Percentiles rank a stretch among this genome's conserved stretches.
Evolutionary conservation across 2,797 vertebrate species (phyloP).

Genomic region (Siniperca scherzeri): DNA sequence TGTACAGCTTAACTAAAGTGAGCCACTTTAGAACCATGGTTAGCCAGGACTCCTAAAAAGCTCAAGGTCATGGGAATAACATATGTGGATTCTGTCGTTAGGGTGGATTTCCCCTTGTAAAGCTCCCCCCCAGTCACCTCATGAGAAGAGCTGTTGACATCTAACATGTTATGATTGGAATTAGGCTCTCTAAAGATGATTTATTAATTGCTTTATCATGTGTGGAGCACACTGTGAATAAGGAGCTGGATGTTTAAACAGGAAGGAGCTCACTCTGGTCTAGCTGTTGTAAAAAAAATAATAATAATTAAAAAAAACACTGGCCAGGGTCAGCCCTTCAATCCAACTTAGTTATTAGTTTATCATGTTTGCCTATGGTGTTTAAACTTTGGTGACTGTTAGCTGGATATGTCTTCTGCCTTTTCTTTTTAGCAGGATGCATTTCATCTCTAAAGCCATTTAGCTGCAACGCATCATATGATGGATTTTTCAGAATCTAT

Average conservation of each 20-base stretch:
- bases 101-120: slow-evolving; percentile 45
- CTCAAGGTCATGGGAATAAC: slow-evolving; percentile 48
- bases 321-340: slow-evolving; percentile 22
- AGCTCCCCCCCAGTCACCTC: slow-evolving; percentile 32
- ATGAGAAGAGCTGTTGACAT: slow-evolving; percentile 67
- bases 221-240: slow-evolving; percentile 45
- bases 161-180: slow-evolving; percentile 74
- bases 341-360: slow-evolving; percentile 40
- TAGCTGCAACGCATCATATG: slow-evolving; percentile 13
- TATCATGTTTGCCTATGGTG: slow-evolving; percentile 53
- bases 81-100: slow-evolving; percentile 43
- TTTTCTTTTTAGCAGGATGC: slow-evolving; percentile 34
- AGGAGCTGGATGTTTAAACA: slow-evolving; percentile 44
- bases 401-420: slow-evolving; percentile 47
- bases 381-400: slow-evolving; percentile 58
- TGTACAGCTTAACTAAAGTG: neutral
- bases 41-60: slow-evolving; percentile 4
- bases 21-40: neutral
- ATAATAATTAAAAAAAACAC: slow-evolving; percentile 13
- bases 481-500: slow-evolving; percentile 57
- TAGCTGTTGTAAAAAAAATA: slow-evolving; percentile 13
- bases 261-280: slow-evolving; percentile 27
- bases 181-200: slow-evolving; percentile 65
- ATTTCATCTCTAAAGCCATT: slow-evolving; percentile 47
- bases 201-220: slow-evolving; percentile 72